These are phyloP conservation scores for Mimas tiliae DNA, from an alignment of 2,888 invertebrate species.

Conservation along the genomic window DNA sequence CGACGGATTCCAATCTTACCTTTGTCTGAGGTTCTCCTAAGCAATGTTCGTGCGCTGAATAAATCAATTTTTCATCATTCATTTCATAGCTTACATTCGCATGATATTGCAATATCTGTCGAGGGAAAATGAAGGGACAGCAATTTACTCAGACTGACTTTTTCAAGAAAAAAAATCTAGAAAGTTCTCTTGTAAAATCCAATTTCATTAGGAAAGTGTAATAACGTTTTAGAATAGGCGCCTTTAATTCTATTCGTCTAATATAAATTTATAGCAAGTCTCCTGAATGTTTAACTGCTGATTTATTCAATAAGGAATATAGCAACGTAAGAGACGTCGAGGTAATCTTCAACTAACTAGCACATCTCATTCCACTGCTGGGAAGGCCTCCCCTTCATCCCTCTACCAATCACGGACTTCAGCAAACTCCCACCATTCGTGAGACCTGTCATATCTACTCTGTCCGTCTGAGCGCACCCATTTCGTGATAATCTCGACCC, in stretches of 20 bases:
- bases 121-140: constrained; percentile 1
- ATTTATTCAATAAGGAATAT: not conserved
- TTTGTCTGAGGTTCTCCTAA: not conserved
- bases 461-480: too few relatives aligned
- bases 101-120: constrained; percentile 3
- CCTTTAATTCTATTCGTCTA: not conserved
- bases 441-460: too few relatives aligned
- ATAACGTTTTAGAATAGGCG: not conserved
- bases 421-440: too few relatives aligned
- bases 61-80: constrained; percentile 13
- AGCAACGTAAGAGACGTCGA: not conserved
- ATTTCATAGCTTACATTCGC: not conserved
- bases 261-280: not conserved
- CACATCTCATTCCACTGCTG: too few relatives aligned
- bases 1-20: not conserved
- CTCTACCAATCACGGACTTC: too few relatives aligned
- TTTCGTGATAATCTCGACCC: too few relatives aligned
- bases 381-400: too few relatives aligned
- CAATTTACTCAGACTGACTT: not conserved
- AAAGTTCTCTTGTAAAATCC: not conserved
- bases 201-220: constrained; percentile 11
- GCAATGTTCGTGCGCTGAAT: not conserved
- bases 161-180: not conserved
- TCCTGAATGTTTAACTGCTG: not conserved
- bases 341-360: too few relatives aligned